These are phyloP conservation scores for Philereme transversata DNA, from an alignment of 2,888 invertebrate genomes.

Conservation along the genomic window DNA sequence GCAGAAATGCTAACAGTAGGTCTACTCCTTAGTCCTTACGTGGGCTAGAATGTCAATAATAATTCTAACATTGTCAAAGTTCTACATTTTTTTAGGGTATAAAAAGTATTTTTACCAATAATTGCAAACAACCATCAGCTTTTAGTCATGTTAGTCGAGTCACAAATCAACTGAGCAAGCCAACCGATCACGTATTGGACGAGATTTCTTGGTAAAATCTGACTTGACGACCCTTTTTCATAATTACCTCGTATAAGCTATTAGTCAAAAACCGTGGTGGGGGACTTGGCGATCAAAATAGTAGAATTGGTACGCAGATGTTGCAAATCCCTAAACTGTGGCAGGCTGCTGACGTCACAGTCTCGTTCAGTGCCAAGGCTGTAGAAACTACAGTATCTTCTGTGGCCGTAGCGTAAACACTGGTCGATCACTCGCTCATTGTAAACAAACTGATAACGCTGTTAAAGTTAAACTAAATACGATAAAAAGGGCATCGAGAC, in stretches of 20 bases:
- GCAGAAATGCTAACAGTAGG: no score
- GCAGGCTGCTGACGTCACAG: constrained; percentile 61
- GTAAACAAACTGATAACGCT: constrained; percentile 55
- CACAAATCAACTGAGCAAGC: background rate
- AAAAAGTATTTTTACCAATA: background rate
- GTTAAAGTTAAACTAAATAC: constrained; percentile 24
- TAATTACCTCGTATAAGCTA: constrained; percentile 11
- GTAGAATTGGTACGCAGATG: constrained; percentile 23
- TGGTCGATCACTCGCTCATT: constrained; percentile 55
- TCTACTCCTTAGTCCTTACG: no score
- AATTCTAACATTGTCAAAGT: no score
- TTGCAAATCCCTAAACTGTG: constrained; percentile 34
- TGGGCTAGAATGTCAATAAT: no score
- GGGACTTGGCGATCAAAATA: constrained; percentile 20
- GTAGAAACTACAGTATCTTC: constrained; percentile 17
- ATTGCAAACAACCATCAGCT: background rate
- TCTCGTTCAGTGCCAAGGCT: constrained; percentile 71
- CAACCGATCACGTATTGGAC: background rate
- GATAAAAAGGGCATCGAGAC: constrained; percentile 17
- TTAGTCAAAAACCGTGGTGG: constrained; percentile 17
- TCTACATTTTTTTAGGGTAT: no score
- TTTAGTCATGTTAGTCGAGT: background rate
- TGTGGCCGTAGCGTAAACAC: constrained; percentile 54
- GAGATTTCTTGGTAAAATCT: background rate
- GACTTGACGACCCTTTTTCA: background rate